A percentile compares a stretch with the other conserved stretches of the same genome.
Evolutionary conservation across 2,888 invertebrate species (phyloP).

Genomic region (Ceramica pisi): DNA sequence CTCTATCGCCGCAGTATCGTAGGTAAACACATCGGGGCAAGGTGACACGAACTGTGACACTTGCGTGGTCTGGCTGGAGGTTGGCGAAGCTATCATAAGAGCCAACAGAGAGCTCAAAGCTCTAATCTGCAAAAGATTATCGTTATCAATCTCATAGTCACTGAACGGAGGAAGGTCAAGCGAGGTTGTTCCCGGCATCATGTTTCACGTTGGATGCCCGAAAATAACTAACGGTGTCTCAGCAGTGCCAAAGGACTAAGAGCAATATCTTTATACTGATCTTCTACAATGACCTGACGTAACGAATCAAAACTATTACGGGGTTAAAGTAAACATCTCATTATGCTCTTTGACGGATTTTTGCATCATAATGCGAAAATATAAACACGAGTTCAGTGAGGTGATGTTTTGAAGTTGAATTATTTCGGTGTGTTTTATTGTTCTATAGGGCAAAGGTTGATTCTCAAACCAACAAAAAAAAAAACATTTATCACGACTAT

Average conservation of each 20-base stretch:
- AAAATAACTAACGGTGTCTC: background rate
- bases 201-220: background rate
- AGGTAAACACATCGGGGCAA: conserved; percentile 91
- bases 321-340: conserved; percentile 13
- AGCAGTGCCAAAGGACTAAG: background rate
- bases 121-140: conserved; percentile 46
- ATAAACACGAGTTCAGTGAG: conserved; percentile 5
- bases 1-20: conserved; percentile 86
- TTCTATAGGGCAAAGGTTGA: background rate
- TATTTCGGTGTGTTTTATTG: background rate
- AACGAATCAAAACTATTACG: background rate
- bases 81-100: conserved; percentile 65
- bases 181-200: background rate
- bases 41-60: conserved; percentile 80
- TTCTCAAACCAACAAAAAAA: background rate
- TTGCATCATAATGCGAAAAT: conserved; percentile 1
- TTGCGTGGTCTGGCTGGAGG: conserved; percentile 66
- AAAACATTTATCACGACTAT: no score
- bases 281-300: conserved; percentile 6
- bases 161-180: background rate
- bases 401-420: no score
- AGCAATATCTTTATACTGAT: background rate
- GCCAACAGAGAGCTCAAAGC: conserved; percentile 64
- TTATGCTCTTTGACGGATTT: background rate
- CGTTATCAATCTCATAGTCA: conserved; percentile 19